Evolutionary conservation across 2,888 invertebrate species (phyloP).

Genomic region (Meliscaeva auricollis): DNA sequence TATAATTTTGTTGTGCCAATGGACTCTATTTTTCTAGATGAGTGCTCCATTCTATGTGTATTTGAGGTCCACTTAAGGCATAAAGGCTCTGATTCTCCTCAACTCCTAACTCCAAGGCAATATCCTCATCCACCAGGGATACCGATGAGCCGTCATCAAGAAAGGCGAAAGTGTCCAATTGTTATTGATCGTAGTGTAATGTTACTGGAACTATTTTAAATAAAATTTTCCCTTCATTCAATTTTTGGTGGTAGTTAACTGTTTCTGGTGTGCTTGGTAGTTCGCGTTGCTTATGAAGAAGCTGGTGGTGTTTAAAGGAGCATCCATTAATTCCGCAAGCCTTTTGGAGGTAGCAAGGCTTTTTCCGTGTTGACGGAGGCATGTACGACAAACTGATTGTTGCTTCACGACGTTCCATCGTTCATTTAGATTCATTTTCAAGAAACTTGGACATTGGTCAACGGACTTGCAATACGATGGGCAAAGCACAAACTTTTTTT

Average conservation of each 20-base stretch:
- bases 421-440: constrained; percentile 33
- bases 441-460: constrained; percentile 12
- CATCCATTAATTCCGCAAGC: constrained; percentile 52
- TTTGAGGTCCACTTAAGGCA: constrained; percentile 39
- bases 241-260: not conserved
- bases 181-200: not conserved
- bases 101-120: not conserved
- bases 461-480: constrained; percentile 18
- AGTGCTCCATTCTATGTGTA: constrained; percentile 21
- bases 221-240: not conserved
- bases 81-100: constrained; percentile 6
- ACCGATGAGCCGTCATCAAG: constrained; percentile 41
- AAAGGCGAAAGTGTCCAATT: constrained; percentile 19
- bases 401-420: constrained; percentile 51
- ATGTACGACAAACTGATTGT: constrained; percentile 46
- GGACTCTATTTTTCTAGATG: not conserved
- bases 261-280: not conserved
- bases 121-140: constrained; percentile 12
- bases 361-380: constrained; percentile 50
- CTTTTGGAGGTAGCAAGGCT: constrained; percentile 31
- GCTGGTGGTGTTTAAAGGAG: constrained; percentile 48
- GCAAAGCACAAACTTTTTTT: constrained; percentile 20
- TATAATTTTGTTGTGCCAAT: not conserved
- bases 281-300: constrained; percentile 52
- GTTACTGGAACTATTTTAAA: constrained; percentile 28